These are phyloP conservation scores for Ophonus ardosiacus DNA, from an alignment of 2,888 invertebrate species.

Conservation along the genomic window DNA sequence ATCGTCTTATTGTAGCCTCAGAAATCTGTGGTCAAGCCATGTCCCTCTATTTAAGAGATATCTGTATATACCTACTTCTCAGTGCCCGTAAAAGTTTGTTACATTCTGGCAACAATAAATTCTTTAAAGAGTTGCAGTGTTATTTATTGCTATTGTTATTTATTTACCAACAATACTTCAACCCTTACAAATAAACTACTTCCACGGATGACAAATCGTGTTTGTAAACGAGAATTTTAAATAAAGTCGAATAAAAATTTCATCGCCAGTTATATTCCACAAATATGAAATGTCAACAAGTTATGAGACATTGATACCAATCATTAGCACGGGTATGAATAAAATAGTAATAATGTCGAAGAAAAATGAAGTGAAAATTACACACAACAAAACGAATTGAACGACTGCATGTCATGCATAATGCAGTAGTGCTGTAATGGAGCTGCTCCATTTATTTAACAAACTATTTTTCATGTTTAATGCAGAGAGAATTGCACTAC, in stretches of 20 bases:
- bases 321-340: slow-evolving; percentile 14
- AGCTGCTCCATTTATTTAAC: slow-evolving; percentile 31
- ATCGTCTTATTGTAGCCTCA: too few species aligned
- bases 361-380: slow-evolving; percentile 44
- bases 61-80: too few species aligned
- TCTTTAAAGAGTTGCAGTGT: not conserved
- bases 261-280: not conserved
- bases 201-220: not conserved
- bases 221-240: not conserved
- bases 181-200: not conserved
- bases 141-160: not conserved
- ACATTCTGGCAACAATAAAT: not conserved
- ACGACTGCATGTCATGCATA: slow-evolving; percentile 28
- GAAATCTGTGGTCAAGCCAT: too few species aligned
- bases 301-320: slow-evolving; percentile 5
- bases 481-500: slow-evolving; percentile 4
- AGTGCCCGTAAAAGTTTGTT: not conserved
- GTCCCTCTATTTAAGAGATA: too few species aligned
- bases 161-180: not conserved
- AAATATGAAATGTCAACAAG: slow-evolving; percentile 4
- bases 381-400: slow-evolving; percentile 42
- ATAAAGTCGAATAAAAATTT: not conserved
- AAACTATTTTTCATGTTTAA: slow-evolving; percentile 42
- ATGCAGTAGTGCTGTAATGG: slow-evolving; percentile 16
- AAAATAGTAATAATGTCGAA: slow-evolving; percentile 31